phyloP scores from a whole-genome alignment of 2,797 vertebrate species.

The Etheostoma nigrum region DNA sequence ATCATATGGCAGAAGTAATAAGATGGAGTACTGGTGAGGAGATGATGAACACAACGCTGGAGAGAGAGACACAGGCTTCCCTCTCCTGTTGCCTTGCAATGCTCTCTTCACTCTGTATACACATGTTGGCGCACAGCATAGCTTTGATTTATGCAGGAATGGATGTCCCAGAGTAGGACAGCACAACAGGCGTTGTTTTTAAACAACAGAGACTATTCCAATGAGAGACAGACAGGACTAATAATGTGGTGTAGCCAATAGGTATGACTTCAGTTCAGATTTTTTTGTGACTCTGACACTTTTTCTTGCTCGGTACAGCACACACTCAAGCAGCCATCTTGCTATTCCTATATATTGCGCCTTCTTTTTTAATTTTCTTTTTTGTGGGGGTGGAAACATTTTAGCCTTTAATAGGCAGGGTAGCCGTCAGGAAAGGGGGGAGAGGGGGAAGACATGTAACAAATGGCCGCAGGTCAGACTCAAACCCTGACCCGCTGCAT shows the following conservation, averaged over 20 bases:
- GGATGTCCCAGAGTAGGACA: constrained; percentile 56
- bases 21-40: constrained; percentile 83
- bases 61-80: constrained; percentile 62
- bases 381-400: no score
- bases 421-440: no score
- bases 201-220: constrained; percentile 52
- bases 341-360: constrained; percentile 1
- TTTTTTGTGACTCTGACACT: constrained; percentile 26
- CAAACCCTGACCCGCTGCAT: no score
- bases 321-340: constrained; percentile 12
- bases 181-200: constrained; percentile 67
- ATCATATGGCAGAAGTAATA: constrained; percentile 87
- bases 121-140: constrained; percentile 48
- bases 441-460: no score
- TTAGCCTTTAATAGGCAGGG: no score
- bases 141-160: constrained; percentile 72
- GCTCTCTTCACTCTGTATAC: constrained; percentile 55
- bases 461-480: no score
- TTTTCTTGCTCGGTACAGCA: background rate
- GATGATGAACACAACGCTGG: constrained; percentile 72
- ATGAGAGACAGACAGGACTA: constrained; percentile 23
- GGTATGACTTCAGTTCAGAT: constrained; percentile 20
- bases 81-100: constrained; percentile 54
- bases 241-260: constrained; percentile 6
- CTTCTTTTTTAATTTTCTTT: no score